These are phyloP conservation scores for Netelia melanura DNA, from an alignment of 2,888 invertebrate genomes.

Conservation along the genomic window DNA sequence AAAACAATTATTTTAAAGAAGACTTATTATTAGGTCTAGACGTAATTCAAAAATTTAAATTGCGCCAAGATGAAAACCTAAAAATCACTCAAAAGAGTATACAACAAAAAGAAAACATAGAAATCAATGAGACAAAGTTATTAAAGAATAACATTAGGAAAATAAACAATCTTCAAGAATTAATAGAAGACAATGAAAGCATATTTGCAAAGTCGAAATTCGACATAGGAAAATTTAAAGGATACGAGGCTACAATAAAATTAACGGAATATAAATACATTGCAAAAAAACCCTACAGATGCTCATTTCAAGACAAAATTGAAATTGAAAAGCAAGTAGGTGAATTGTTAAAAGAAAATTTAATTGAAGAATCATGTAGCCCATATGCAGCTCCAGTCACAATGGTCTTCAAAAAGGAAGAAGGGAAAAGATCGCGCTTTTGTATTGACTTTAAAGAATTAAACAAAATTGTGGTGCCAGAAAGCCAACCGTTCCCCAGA, in stretches of 20 bases:
- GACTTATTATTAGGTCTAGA: constrained; percentile 53
- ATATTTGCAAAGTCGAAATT: constrained; percentile 60
- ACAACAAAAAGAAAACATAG: not conserved
- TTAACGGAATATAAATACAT: constrained; percentile 44
- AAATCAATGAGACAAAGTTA: not conserved
- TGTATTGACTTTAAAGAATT: constrained; percentile 76
- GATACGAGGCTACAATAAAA: constrained; percentile 53
- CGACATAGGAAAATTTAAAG: constrained; percentile 60
- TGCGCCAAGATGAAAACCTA: constrained; percentile 57
- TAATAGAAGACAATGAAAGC: constrained; percentile 22
- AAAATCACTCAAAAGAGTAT: constrained; percentile 34
- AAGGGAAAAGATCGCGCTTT: constrained; percentile 73
- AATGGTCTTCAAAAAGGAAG: constrained; percentile 44
- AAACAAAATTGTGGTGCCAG: constrained; percentile 65
- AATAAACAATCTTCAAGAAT: constrained; percentile 12
- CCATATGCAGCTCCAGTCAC: constrained; percentile 73
- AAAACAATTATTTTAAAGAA: constrained; percentile 50
- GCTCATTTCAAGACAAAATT: constrained; percentile 65
- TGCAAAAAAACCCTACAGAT: constrained; percentile 58
- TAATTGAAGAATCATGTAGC: constrained; percentile 70
- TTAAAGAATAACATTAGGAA: constrained; percentile 6
- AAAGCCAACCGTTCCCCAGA: constrained; percentile 63
- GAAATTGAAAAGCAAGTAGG: constrained; percentile 66
- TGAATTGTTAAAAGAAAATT: constrained; percentile 65
- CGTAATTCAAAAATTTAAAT: constrained; percentile 53